A percentile compares a stretch with the other conserved stretches of the same genome.
Conservation (phyloP, 2,113 vertebrate genomes). For the Willisornis vidua region DNA sequence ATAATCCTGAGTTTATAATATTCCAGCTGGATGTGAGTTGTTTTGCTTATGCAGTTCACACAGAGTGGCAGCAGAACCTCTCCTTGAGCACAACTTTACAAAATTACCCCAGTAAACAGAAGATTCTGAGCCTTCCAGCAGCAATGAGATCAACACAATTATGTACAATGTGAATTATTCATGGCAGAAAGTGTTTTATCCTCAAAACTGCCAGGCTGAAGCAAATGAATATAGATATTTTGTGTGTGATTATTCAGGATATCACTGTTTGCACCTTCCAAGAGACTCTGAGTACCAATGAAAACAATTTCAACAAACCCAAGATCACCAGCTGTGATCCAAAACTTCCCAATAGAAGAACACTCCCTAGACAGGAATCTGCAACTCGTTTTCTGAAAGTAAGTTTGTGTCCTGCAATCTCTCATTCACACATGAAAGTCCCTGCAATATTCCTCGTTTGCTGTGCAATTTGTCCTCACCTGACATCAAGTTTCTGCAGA, state of each 20-base stretch:
- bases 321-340: not conserved
- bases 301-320: not conserved
- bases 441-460: not conserved
- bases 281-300: not conserved
- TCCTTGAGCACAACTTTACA: not conserved
- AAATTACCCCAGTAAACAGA: not conserved
- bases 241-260: not conserved
- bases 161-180: not conserved
- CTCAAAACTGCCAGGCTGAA: not conserved
- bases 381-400: not conserved
- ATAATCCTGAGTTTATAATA: not conserved
- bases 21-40: not conserved
- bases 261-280: not conserved
- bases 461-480: constrained; percentile 45
- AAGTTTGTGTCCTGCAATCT: not conserved
- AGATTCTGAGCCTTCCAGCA: not conserved
- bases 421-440: not conserved
- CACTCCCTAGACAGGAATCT: not conserved
- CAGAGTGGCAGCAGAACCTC: not conserved
- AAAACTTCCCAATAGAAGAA: not conserved
- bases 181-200: not conserved
- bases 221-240: not conserved
- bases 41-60: not conserved
- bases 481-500: constrained; percentile 88
- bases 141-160: not conserved